Evolutionary conservation across 2,888 invertebrate genomes (phyloP).

Genomic region (Cheilosia scutellata): DNA sequence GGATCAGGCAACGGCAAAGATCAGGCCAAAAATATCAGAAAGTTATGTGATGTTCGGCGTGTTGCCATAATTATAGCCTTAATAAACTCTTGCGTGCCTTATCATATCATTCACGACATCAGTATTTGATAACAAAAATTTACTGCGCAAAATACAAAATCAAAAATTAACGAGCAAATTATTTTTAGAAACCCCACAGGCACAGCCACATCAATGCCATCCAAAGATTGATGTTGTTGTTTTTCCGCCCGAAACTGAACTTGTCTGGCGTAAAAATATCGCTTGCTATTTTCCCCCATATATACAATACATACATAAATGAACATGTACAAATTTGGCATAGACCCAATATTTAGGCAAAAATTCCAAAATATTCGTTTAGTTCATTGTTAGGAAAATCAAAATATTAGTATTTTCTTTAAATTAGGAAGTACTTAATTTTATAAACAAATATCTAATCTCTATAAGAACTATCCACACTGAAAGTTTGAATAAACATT

Average conservation of each 20-base stretch:
- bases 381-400: not conserved
- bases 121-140: not conserved
- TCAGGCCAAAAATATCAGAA: too few relatives aligned
- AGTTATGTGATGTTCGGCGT: too few relatives aligned
- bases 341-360: not conserved
- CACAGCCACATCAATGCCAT: conserved; percentile 23
- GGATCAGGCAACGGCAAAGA: too few relatives aligned
- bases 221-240: conserved; percentile 53
- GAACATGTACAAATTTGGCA: not conserved
- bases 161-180: not conserved
- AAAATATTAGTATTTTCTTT: not conserved
- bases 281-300: not conserved
- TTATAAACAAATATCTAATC: not conserved
- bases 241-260: conserved; percentile 17
- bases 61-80: conserved; percentile 4
- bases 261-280: conserved; percentile 6
- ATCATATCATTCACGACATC: not conserved
- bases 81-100: conserved; percentile 7
- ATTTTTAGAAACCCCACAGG: conserved; percentile 36
- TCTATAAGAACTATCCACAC: not conserved
- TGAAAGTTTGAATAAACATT: not conserved
- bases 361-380: not conserved
- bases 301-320: too few relatives aligned
- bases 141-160: conserved; percentile 41
- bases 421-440: not conserved